Conservation (phyloP, 2,113 vertebrate species). For the human region GRCh38 chr1:61603501-61604000, state of each 20-base stretch:
- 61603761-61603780: background rate
- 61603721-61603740: constrained; percentile 10
- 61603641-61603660: background rate
- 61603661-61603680: background rate
- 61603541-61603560: background rate
- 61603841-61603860: background rate
- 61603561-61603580: background rate
- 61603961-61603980: background rate
- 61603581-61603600: background rate
- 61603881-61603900: background rate
- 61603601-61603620: background rate
- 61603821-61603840: background rate
- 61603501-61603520: background rate
- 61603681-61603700: background rate
- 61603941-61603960: background rate
- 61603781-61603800: background rate
- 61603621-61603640: background rate
- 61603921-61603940: background rate
- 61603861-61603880: background rate
- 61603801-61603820: background rate
- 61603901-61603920: background rate
- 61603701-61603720: background rate
- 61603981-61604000: background rate
- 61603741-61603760: constrained; percentile 4
- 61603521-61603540: background rate